A percentile compares a stretch with the other conserved stretches of the same genome.
phyloP scores from a whole-genome alignment of 2,888 invertebrate species.

The Erpobdella octoculata region DNA sequence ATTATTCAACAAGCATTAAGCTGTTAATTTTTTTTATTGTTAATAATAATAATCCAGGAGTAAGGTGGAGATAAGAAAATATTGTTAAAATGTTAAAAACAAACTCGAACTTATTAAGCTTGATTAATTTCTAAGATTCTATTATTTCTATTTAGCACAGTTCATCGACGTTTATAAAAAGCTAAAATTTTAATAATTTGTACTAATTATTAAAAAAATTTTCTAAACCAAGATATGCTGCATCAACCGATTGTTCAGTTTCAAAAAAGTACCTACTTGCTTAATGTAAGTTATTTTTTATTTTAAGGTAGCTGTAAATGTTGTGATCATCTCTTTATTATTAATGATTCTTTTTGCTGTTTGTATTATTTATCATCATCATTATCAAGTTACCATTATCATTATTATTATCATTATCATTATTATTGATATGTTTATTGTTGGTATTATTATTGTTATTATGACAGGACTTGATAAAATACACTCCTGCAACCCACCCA shows the following conservation, averaged over 20 bases:
- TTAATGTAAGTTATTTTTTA: constrained; percentile 71
- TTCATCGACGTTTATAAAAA: too few relatives aligned
- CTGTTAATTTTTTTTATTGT: too few relatives aligned
- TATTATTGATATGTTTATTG: not conserved
- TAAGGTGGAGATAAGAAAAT: too few relatives aligned
- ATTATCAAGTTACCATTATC: not conserved
- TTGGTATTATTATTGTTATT: constrained; percentile 36
- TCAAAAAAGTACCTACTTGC: constrained; percentile 81
- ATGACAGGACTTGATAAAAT: constrained; percentile 55
- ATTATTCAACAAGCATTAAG: too few relatives aligned
- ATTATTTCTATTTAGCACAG: too few relatives aligned
- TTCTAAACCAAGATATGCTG: constrained; percentile 71
- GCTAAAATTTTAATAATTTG: not conserved
- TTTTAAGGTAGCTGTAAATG: not conserved
- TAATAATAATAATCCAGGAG: too few relatives aligned
- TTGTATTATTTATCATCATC: not conserved
- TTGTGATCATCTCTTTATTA: not conserved
- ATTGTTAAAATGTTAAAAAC: too few relatives aligned
- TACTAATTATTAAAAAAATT: not conserved
- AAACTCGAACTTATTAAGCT: too few relatives aligned
- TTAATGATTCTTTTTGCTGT: not conserved
- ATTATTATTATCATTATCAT: too few relatives aligned
- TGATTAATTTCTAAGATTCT: too few relatives aligned
- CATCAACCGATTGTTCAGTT: constrained; percentile 87
- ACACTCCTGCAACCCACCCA: constrained; percentile 51